Evolutionary conservation across 2,113 vertebrate species (phyloP).

Genomic region (Oenanthe oenanthe): DNA sequence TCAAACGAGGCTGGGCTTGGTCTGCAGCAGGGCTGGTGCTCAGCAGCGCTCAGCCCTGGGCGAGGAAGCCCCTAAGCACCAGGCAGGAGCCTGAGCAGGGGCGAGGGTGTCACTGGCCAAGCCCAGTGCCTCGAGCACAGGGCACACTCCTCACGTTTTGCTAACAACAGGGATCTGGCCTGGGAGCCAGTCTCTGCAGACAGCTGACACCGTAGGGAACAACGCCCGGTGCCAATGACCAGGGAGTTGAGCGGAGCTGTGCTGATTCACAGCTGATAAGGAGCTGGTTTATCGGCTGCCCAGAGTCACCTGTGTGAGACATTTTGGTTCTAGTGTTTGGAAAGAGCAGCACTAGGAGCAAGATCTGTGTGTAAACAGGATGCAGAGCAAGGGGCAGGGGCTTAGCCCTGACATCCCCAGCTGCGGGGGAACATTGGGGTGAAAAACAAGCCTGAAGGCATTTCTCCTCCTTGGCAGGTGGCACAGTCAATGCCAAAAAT

Average conservation of each 20-base stretch:
- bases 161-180: background rate
- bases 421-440: rapidly evolving
- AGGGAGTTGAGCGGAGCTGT: background rate
- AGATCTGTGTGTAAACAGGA: background rate
- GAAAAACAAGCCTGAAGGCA: background rate
- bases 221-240: rapidly evolving
- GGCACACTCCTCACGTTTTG: rapidly evolving
- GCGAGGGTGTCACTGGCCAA: background rate
- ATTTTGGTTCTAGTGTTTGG: background rate
- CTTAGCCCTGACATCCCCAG: background rate
- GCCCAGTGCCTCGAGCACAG: background rate
- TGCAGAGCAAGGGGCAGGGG: background rate
- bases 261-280: background rate
- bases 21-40: background rate
- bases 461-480: background rate
- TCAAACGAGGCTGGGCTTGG: rapidly evolving
- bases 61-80: background rate
- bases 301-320: background rate
- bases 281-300: background rate
- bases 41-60: background rate
- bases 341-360: background rate
- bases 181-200: background rate
- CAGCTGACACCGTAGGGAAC: background rate
- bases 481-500: background rate
- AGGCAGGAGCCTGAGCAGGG: background rate